These are phyloP conservation scores for Drepana falcataria DNA, from an alignment of 2,888 invertebrate genomes.

Conservation along the genomic window DNA sequence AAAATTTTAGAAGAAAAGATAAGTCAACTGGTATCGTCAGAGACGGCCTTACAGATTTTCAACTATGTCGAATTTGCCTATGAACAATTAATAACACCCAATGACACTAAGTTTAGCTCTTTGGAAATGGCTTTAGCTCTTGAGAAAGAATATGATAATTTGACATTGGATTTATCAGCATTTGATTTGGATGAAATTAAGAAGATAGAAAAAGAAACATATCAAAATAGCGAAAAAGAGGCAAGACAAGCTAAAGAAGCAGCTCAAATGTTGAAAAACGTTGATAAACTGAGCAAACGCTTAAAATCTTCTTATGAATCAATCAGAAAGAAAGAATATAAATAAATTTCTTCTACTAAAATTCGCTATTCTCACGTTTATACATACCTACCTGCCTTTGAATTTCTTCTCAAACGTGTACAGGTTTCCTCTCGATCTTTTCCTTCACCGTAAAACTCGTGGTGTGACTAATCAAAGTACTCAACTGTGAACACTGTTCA, in stretches of 20 bases:
- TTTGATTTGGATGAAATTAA: slow-evolving; percentile 57
- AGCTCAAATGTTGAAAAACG: slow-evolving; percentile 54
- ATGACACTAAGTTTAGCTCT: slow-evolving; percentile 78
- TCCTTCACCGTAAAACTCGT: too few relatives aligned
- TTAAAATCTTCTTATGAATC: slow-evolving; percentile 62
- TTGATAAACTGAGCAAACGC: slow-evolving; percentile 59
- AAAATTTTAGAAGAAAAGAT: slow-evolving; percentile 64
- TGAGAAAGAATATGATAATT: slow-evolving; percentile 71
- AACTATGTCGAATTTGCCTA: slow-evolving; percentile 83
- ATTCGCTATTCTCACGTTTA: too few relatives aligned
- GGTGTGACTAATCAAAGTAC: too few relatives aligned
- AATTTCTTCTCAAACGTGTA: too few relatives aligned
- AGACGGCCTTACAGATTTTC: slow-evolving; percentile 78
- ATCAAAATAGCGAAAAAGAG: slow-evolving; percentile 46
- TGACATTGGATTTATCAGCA: slow-evolving; percentile 58
- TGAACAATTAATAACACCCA: slow-evolving; percentile 79
- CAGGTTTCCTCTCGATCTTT: too few relatives aligned
- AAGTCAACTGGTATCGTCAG: slow-evolving; percentile 76
- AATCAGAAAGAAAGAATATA: slow-evolving; percentile 21
- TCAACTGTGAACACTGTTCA: too few relatives aligned
- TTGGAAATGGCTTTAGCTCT: slow-evolving; percentile 80
- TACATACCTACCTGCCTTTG: too few relatives aligned
- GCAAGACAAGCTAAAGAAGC: slow-evolving; percentile 57
- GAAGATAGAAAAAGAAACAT: slow-evolving; percentile 57
- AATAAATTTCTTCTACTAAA: background rate